Conservation (phyloP, 2,888 invertebrate species). For the Polymixis lichenea region DNA sequence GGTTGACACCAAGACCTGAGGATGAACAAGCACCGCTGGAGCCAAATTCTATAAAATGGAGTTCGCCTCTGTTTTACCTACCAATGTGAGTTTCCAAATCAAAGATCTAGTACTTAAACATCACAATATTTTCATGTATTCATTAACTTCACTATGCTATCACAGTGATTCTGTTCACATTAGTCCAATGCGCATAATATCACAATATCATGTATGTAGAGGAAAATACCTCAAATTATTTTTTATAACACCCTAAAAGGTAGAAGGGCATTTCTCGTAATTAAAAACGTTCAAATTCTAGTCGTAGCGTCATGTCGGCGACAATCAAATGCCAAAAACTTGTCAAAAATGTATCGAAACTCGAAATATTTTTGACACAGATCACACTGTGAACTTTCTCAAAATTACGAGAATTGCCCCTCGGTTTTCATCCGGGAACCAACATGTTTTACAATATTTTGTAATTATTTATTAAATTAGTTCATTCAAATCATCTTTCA, state of each 20-base stretch:
- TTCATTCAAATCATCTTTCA: neutral
- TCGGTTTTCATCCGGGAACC: neutral
- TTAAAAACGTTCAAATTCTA: no score
- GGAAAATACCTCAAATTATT: no score
- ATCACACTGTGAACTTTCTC: no score
- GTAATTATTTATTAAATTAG: neutral
- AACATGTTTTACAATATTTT: neutral
- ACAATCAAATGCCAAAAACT: no score
- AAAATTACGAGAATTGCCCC: no score
- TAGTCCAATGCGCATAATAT: neutral
- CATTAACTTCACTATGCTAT: neutral
- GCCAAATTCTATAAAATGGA: conserved; percentile 82
- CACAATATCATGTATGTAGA: no score
- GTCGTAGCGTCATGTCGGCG: no score
- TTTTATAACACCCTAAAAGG: no score
- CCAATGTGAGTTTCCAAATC: conserved; percentile 79
- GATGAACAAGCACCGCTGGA: conserved; percentile 71
- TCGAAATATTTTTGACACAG: no score
- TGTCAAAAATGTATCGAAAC: no score
- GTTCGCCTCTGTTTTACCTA: conserved; percentile 83
- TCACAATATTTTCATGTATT: neutral
- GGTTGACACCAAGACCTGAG: conserved; percentile 85
- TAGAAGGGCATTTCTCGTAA: no score
- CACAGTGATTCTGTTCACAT: neutral
- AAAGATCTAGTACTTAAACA: neutral